Base-by-base conservation (phyloP, 1,140 invertebrate species). In the Conopomorpha cramerella region DNA sequence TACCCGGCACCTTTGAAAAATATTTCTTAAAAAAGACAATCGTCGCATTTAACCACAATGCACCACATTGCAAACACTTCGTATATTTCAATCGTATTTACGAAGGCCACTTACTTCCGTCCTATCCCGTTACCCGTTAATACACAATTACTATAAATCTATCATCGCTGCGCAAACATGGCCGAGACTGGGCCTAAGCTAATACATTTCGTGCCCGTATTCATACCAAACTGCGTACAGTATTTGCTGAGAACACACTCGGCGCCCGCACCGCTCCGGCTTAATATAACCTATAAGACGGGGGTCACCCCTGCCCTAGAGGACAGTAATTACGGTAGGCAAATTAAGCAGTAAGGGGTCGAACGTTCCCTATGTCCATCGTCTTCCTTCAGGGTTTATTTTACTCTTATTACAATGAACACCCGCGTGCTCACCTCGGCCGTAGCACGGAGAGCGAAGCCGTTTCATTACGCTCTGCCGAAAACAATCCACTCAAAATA, bases 291-390 rank as follows among this genome's bases (percentile, higher is more conserved):
- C 62, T 67, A 57, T 36, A 74, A 74, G 70, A 74, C 60, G 66
- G 58, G 63, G 63, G 61, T 63, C 63, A 57, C 56, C 58, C 57
- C 65, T 60, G 52, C 59, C 67, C 65, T 52, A 61, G 61, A 76
- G 67, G 71, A 72, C 64, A 78, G 77, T 77, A 79, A 79, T 79
- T 79, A 77, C 72, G 72, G 74, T 72, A 77, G 72, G 77, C 73
- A 79, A 78, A 79, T 79, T 77, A 77, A 78, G 73, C 76, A 77
- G 71, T 74, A 63, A 76, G 70, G 68, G 29, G 39, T n/a, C 49
- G 48, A 49, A 49, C 49, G 44, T 59, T 53, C n/a, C n/a, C n/a
- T n/a, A 53, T 71, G 71, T 76, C 67, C 67, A 68, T 76, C 19
- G 19, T 23, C 65, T 68, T 66, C 71, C 41, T 59, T 46, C 52